Conservation (phyloP, 2,113 vertebrate species). For the Podilymbus podiceps region DNA sequence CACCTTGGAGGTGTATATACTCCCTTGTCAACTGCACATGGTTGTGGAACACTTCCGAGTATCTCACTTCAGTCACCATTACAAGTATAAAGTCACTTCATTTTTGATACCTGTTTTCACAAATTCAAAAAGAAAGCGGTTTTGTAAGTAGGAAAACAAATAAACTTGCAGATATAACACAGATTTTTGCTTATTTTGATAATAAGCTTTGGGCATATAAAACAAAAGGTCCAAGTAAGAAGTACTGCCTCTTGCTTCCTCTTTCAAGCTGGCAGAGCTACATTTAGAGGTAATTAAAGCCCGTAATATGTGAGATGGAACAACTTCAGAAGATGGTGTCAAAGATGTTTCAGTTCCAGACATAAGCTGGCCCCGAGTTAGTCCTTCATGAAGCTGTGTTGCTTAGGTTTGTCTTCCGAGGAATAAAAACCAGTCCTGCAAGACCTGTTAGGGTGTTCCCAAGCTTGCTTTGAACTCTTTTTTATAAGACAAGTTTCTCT, state of each 20-base stretch:
- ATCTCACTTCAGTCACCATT: not conserved
- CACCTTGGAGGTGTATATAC: not conserved
- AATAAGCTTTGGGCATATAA: not conserved
- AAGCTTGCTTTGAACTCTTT: not conserved
- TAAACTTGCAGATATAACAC: not conserved
- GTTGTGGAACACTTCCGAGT: not conserved
- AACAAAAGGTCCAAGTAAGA: not conserved
- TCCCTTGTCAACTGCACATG: not conserved
- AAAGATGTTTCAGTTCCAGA: not conserved
- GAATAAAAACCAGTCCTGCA: not conserved
- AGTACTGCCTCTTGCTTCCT: not conserved
- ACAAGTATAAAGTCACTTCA: not conserved
- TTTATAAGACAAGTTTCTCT: not conserved
- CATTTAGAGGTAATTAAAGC: not conserved
- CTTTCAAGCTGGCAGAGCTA: not conserved
- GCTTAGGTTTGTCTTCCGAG: not conserved
- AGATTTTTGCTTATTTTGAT: not conserved
- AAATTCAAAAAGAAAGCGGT: not conserved
- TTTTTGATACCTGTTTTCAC: not conserved
- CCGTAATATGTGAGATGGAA: not conserved
- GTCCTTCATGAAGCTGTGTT: not conserved
- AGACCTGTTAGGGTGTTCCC: not conserved
- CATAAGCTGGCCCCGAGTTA: not conserved
- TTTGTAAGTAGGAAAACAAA: not conserved
- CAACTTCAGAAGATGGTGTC: not conserved